Base-by-base conservation (phyloP, 2,113 vertebrate genomes). In the Caranx melampygus region DNA sequence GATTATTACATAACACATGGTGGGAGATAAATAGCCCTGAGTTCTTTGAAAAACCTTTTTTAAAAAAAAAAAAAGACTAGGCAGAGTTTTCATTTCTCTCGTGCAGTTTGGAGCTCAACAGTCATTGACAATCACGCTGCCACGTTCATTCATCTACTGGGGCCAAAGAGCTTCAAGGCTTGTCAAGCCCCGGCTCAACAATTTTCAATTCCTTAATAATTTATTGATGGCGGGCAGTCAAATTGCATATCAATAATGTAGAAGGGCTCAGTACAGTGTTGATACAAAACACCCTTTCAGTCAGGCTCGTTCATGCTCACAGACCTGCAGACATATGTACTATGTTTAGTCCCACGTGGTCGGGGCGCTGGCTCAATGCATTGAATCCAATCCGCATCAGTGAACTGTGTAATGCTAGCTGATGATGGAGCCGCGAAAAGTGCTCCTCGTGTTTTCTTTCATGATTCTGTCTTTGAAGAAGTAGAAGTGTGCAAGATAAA, bases 161-260 rank as follows among this genome's bases (percentile, higher is more conserved):
- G 70, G 79, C 72, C 73, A 76, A 83, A 83, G 40, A 70, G 72
- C 82, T 85, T 58, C 45, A 14, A 69, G 82, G 79, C 86, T 75
- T 75, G 78, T 89, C 87, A 82, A 84, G 83, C 80, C 63, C 60
- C 58, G 5, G 84, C 87, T 89, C 89, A 92, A 91, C 91, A 92
- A 89, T 88, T 90, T 92, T 92, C 83, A 91, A 91, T 91, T 90
- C 85, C 81, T 89, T 87, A 88, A 92, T 94, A 81, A 94, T 91
- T 94, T 90, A 93, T 91, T 91, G 83, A 94, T 92, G 85, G 83
- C 77, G 3, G 63, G 85, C 91, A 92, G 92, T 92, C 89, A 94
- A 92, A 94, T 91, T 90, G 88, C 82, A 69, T 90, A 91, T 95
- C 79, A 93, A 92, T 95, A 92, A 94, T 94, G 92, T 89, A 94